Evolutionary conservation across 2,113 vertebrate genomes (phyloP).

Genomic region (Misgurnus anguillicaudatus): DNA sequence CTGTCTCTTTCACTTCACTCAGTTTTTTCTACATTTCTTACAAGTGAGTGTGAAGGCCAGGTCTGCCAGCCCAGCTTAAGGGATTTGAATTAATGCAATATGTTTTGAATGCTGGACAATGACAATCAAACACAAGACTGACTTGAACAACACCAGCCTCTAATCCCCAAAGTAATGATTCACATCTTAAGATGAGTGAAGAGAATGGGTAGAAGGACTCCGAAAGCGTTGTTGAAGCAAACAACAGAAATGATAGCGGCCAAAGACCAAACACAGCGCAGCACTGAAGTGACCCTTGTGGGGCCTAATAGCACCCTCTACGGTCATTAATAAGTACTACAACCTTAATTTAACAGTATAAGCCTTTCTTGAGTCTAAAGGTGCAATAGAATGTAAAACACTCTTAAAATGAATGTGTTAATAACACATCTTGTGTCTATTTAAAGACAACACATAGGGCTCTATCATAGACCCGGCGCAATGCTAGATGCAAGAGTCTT

Average conservation of each 20-base stretch:
- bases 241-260: constrained; percentile 3
- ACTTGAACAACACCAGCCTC: constrained; percentile 17
- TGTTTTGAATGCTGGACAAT: constrained; percentile 21
- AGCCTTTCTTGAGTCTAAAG: no score
- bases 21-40: no score
- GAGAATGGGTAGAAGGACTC: background rate
- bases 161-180: constrained; percentile 18
- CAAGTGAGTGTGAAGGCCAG: constrained; percentile 45
- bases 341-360: background rate
- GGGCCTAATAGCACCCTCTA: constrained; percentile 36
- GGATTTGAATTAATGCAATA: constrained; percentile 53
- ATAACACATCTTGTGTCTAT: no score
- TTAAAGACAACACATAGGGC: no score
- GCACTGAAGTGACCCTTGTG: background rate
- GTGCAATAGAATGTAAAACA: no score
- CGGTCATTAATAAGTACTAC: constrained; percentile 1
- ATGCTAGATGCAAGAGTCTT: no score
- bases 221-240: no score
- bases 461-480: no score
- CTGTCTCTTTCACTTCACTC: background rate
- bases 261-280: background rate
- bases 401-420: no score
- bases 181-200: constrained; percentile 28
- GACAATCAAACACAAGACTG: constrained; percentile 22
- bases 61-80: constrained; percentile 39